Percentiles rank a stretch among this genome's conserved stretches.
phyloP scores from a whole-genome alignment of 2,113 vertebrate species.

The Cynocephalus volans region DNA sequence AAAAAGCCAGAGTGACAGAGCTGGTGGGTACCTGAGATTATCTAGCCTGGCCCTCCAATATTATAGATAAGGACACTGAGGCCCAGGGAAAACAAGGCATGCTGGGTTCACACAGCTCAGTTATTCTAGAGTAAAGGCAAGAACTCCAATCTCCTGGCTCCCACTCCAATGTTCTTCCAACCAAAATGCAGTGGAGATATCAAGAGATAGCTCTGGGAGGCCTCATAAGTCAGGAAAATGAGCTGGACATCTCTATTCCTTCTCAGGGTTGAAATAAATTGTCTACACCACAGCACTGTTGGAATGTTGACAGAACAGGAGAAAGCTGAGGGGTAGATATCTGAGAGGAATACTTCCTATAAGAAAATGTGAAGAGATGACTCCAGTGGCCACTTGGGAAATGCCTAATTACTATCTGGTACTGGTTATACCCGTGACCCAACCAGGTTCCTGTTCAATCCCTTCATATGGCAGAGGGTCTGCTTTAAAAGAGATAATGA shows the following conservation, averaged over 20 bases:
- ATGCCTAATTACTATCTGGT: background rate
- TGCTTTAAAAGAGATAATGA: background rate
- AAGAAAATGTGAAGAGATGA: background rate
- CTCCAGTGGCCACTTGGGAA: background rate
- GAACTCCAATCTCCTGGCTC: background rate
- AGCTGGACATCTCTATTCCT: background rate
- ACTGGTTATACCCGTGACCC: background rate
- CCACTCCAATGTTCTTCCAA: background rate
- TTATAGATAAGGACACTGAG: background rate
- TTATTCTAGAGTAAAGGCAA: background rate
- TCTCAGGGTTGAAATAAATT: too few species aligned
- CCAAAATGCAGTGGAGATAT: background rate
- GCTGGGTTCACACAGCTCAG: background rate
- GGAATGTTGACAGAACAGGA: background rate
- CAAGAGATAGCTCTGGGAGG: background rate
- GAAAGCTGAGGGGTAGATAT: background rate
- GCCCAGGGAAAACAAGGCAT: background rate
- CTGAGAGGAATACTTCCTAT: background rate
- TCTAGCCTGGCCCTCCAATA: background rate
- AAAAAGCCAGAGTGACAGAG: background rate
- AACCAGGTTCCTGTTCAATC: background rate
- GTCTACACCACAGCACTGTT: background rate
- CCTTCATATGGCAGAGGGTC: background rate
- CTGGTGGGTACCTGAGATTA: background rate
- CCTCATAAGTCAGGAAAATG: background rate